Evolutionary conservation across 2,888 invertebrate species (phyloP).

Genomic region (Onthophagus sagittarius): DNA sequence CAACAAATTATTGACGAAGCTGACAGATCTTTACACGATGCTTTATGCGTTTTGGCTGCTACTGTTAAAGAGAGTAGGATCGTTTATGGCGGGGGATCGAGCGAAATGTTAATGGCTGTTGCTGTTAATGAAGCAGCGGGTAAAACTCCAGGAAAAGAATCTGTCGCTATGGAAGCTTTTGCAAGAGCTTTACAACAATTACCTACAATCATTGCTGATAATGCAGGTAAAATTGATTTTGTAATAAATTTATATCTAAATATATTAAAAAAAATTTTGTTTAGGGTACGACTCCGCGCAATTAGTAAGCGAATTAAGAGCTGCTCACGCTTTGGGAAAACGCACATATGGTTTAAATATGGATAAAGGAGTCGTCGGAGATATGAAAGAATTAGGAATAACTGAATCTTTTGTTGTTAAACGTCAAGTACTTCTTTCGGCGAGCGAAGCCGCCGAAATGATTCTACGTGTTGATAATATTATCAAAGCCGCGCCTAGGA

Average conservation of each 20-base stretch:
- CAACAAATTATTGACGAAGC: constrained; percentile 98
- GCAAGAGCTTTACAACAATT: constrained; percentile 84
- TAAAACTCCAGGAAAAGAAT: constrained; percentile 92
- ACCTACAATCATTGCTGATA: constrained; percentile 96
- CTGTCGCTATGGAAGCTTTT: constrained; percentile 95
- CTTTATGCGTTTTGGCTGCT: constrained; percentile 92
- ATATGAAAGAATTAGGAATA: constrained; percentile 88
- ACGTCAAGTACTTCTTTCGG: constrained; percentile 89
- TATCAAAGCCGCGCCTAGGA: constrained; percentile 85
- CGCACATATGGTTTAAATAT: constrained; percentile 82
- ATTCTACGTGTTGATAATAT: constrained; percentile 98
- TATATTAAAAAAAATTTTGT: too few relatives aligned
- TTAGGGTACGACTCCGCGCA: constrained; percentile 90
- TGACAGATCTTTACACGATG: constrained; percentile 96
- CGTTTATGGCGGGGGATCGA: constrained; percentile 81
- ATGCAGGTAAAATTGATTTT: constrained; percentile 60
- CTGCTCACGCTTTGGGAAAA: constrained; percentile 77
- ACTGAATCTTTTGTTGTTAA: constrained; percentile 98
- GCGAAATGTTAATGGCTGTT: constrained; percentile 96
- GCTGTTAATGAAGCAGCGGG: constrained; percentile 81
- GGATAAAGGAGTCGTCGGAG: constrained; percentile 80
- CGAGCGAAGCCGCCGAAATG: constrained; percentile 97
- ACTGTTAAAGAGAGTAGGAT: constrained; percentile 92
- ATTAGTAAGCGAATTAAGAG: constrained; percentile 85
- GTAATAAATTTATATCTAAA: too few relatives aligned